These are phyloP conservation scores for Enhydra lutris DNA, from an alignment of 2,113 vertebrate genomes.

Conservation along the genomic window DNA sequence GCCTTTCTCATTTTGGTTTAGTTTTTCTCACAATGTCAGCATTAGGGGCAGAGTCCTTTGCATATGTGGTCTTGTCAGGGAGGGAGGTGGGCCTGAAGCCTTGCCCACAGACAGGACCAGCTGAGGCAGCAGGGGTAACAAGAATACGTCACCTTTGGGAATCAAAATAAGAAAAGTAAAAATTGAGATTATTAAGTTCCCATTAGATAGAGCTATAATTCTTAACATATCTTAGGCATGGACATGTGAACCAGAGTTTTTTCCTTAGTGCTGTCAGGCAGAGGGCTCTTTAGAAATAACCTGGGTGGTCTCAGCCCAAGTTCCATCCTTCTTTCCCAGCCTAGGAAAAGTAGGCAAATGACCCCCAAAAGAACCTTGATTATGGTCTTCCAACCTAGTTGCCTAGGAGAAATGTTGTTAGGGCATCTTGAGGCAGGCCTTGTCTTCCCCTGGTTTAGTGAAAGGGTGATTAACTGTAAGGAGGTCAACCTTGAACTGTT, in stretches of 20 bases:
- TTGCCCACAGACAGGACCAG: not conserved
- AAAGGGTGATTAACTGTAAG: not conserved
- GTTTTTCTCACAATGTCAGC: not conserved
- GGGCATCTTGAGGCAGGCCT: not conserved
- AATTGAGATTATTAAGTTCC: not conserved
- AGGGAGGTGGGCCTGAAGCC: not conserved
- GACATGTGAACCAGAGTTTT: not conserved
- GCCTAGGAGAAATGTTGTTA: not conserved
- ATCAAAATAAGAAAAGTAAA: not conserved
- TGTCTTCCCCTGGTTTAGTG: not conserved
- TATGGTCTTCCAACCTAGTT: not conserved
- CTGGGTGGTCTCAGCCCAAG: not conserved
- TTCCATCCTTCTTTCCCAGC: not conserved
- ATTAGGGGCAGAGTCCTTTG: not conserved
- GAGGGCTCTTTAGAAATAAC: not conserved
- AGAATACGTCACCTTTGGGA: not conserved
- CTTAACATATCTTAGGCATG: not conserved
- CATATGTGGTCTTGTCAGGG: not conserved
- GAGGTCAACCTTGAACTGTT: not conserved
- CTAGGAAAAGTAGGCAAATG: not conserved
- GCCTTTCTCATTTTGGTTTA: not conserved
- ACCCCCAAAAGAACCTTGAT: not conserved
- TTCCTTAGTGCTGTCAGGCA: not conserved
- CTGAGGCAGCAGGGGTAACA: not conserved
- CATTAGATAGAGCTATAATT: not conserved